Evolutionary conservation across 1,140 invertebrate species (phyloP).

Genomic region (Papilio polyxenes): DNA sequence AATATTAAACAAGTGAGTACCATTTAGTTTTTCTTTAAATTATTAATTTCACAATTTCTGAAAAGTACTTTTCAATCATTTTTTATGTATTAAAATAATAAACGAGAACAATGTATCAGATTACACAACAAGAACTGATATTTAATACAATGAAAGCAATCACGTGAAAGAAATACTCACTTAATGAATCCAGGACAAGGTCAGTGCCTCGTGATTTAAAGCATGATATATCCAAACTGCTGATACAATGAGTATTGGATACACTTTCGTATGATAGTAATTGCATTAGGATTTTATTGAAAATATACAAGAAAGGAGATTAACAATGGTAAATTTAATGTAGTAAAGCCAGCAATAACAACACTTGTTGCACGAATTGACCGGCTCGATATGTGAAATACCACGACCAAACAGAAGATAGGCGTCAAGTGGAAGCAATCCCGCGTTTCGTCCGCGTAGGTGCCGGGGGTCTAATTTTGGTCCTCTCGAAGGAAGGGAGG

Average conservation of each 20-base stretch:
- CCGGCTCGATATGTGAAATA: too few species aligned
- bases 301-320: neutral
- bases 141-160: constrained; percentile 5
- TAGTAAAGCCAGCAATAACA: too few species aligned
- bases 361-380: too few species aligned
- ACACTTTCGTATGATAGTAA: neutral
- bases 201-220: neutral
- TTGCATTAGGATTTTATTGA: neutral
- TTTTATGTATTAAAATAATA: neutral
- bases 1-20: too few species aligned
- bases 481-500: too few species aligned
- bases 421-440: too few species aligned
- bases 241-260: neutral
- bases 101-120: neutral
- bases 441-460: too few species aligned
- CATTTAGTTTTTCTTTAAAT: too few species aligned
- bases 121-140: constrained; percentile 10
- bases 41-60: too few species aligned
- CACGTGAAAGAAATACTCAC: constrained; percentile 2
- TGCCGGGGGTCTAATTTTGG: too few species aligned
- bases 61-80: neutral
- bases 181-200: constrained; percentile 21
- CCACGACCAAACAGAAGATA: too few species aligned
- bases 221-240: neutral
- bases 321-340: neutral